Base-by-base conservation (phyloP, 2,888 invertebrate species). In the Clunio marinus region DNA sequence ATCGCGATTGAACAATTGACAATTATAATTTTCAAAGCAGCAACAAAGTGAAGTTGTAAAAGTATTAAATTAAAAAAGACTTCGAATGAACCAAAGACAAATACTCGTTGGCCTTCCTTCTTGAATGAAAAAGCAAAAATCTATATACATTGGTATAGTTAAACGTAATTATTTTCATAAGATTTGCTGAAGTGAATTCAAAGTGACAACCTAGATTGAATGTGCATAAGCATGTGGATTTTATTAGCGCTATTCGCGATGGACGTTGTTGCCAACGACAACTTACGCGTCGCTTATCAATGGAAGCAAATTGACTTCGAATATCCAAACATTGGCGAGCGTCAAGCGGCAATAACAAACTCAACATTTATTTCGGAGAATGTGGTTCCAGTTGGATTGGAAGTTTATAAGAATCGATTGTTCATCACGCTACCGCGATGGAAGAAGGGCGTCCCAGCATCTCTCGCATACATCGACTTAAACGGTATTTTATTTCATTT, bases 401-500 rank as follows among this genome's bases (percentile, higher is more conserved):
- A 90, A 76, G 84, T 89, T 10, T 84, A 84, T 72, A 82, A 81
- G 51, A 83, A 87, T 71, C 81, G 86, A 71, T 76, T 90, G 71
- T 90, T 90, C 74, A 77, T 90, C 15, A 88, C 89, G 0, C 82
- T 90, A 65, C 89, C 89, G 1, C 82, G 89, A 72, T 90, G 90
- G 90, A 85, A 83, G 73, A 75, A 78, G 20, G 91, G 91, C 8
- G 88, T 91, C 22, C 87, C 89, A 0, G 85, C 89, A 24, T 88
- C 88, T 70, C 81, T 91, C 75, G 86, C 85, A 74, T 89, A 88
- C 77, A 84, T 91, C 72, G 83, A 86, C 75, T 78, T 86, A 72
- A 86, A 85, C 80, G 89, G 89, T 89, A 74, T 79, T 76, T 74
- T 60, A 45, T 66, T 58, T n/a, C n/a, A n/a, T n/a, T n/a, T n/a